These are phyloP conservation scores for fruit fly (Drosophila melanogaster) DNA, from an alignment of 1,140 invertebrate species.

Conservation along the genomic window DNA sequence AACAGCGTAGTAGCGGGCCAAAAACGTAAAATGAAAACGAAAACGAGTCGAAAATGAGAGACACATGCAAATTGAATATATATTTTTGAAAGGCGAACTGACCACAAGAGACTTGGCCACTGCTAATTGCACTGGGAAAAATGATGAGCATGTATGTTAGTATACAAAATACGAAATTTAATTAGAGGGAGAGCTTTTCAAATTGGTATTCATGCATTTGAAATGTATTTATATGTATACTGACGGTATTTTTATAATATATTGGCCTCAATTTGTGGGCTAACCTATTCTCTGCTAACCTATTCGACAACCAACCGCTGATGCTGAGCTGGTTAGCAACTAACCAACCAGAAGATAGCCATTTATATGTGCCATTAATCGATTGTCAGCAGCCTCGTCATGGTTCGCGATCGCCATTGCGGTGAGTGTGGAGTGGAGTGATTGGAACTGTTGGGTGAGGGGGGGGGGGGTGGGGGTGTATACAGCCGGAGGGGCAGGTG, in stretches of 20 bases:
- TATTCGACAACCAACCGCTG: slow-evolving; percentile 3
- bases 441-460: neutral
- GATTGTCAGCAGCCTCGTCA: slow-evolving; percentile 78
- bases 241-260: neutral
- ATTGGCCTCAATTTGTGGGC: neutral
- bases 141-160: neutral
- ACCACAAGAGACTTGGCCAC: slow-evolving; percentile 15
- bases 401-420: slow-evolving; percentile 53
- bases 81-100: slow-evolving; percentile 15
- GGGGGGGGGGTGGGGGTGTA: neutral
- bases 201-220: neutral
- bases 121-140: slow-evolving; percentile 14
- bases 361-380: slow-evolving; percentile 81
- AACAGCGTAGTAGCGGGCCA: slow-evolving; percentile 36
- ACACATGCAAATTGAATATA: slow-evolving; percentile 77
- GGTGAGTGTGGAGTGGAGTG: slow-evolving; percentile 12
- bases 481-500: neutral
- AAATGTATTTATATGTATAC: neutral
- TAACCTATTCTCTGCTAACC: neutral
- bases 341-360: slow-evolving; percentile 78
- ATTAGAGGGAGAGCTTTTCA: no score
- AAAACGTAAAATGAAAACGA: slow-evolving; percentile 58
- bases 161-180: no score
- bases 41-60: slow-evolving; percentile 50
- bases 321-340: slow-evolving; percentile 32